A percentile compares a stretch with the other conserved stretches of the same genome.
Conservation (phyloP, 2,888 invertebrate species). For the Drosophila yooni region DNA sequence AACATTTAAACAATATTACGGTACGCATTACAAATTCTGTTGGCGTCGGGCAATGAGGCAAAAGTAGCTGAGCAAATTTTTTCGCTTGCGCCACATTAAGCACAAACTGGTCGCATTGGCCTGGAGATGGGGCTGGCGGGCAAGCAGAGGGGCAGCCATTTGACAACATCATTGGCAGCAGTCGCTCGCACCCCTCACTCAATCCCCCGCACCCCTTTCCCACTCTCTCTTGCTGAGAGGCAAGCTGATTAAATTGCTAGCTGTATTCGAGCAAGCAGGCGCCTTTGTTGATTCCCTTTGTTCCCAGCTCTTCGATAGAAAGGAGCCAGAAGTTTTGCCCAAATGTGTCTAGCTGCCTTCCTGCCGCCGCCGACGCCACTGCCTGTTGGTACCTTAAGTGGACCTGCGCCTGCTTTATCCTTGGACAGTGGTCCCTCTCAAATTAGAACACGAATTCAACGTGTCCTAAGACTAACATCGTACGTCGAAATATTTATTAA, state of each 20-base stretch:
- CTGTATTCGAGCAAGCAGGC: constrained; percentile 47
- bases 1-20: constrained; percentile 65
- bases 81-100: constrained; percentile 73
- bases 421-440: constrained; percentile 2
- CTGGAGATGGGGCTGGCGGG: not conserved
- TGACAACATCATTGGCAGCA: constrained; percentile 73
- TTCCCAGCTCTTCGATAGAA: constrained; percentile 44
- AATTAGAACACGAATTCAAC: not conserved
- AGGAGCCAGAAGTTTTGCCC: constrained; percentile 54
- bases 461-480: not conserved
- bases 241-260: constrained; percentile 73
- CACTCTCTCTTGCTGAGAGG: constrained; percentile 1
- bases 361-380: constrained; percentile 12
- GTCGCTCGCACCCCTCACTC: constrained; percentile 29
- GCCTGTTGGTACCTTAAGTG: constrained; percentile 66
- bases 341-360: constrained; percentile 72
- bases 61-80: constrained; percentile 60
- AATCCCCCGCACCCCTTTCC: not conserved
- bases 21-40: constrained; percentile 66
- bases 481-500: not conserved
- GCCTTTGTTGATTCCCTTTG: constrained; percentile 68
- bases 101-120: constrained; percentile 43
- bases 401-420: constrained; percentile 56
- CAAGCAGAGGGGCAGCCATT: constrained; percentile 55
- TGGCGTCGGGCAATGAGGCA: constrained; percentile 60